phyloP scores from a whole-genome alignment of 2,888 invertebrate genomes.

The Eristalis pertinax region DNA sequence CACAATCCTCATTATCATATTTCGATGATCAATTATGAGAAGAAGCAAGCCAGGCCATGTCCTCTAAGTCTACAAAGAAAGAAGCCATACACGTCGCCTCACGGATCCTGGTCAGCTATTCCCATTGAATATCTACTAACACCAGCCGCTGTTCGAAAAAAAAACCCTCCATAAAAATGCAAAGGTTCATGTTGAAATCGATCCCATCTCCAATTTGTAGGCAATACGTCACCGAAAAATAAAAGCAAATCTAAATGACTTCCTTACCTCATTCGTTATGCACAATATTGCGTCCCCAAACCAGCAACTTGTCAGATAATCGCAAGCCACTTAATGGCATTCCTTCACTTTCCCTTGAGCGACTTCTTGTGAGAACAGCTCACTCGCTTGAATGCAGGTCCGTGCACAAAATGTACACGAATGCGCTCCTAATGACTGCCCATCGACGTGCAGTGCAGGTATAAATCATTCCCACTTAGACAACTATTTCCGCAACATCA shows the following conservation, averaged over 20 bases:
- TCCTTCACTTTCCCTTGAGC: neutral
- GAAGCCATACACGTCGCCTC: too few relatives aligned
- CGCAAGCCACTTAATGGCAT: neutral
- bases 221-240: neutral
- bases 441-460: constrained; percentile 16
- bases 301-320: neutral
- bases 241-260: neutral
- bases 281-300: neutral
- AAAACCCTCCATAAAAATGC: too few relatives aligned
- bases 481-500: constrained; percentile 43
- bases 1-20: too few relatives aligned
- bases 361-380: neutral
- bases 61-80: too few relatives aligned
- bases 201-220: too few relatives aligned
- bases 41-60: too few relatives aligned
- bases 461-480: constrained; percentile 56
- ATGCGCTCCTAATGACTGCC: neutral
- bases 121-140: too few relatives aligned
- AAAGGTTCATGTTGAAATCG: too few relatives aligned
- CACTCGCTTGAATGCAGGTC: neutral
- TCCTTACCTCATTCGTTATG: neutral
- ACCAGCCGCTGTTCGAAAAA: too few relatives aligned
- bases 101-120: too few relatives aligned
- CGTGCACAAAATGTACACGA: neutral
- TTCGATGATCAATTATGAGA: too few relatives aligned